Base-by-base conservation (phyloP, 2,888 invertebrate species). In the Priocnemis perturbator region DNA sequence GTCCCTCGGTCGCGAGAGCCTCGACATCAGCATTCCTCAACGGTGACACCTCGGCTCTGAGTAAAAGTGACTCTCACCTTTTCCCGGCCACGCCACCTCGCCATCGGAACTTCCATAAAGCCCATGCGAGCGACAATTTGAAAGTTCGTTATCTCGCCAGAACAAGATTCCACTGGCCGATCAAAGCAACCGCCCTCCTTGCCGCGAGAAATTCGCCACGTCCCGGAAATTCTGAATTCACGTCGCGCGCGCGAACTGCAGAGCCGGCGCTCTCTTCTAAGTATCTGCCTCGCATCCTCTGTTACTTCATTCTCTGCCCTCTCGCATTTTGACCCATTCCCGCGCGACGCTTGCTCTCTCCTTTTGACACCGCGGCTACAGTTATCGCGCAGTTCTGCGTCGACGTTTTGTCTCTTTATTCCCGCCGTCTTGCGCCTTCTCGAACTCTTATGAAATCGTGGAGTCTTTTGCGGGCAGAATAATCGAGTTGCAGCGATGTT, bases 171-270 rank as follows among this genome's bases (percentile, higher is more conserved):
- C 55, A 52, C 19, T 63, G 56, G 48, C 59, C 60, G 61, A 59
- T 64, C 61, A 61, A 26, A 55, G 61, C 45, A 59, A 63, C 58
- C 56, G n/a, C 62, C 30, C 50, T 58, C 56, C 57, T 45, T 30
- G 60, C 26, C 64, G 60, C 56, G 69, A 60, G 64, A 71, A 67
- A 72, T 75, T 71, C 68, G 52, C 64, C 69, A 57, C 67, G 67
- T 65, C 64, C 66, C 62, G 67, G 69, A 71, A 78, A 78, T 76
- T 78, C 78, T 56, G 65, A 58, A 73, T 79, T 71, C 77, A 69
- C 59, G 55, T 58, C 67, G 60, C 58, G 62, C 69, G 17, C 19
- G 67, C 59, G 64, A 65, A 67, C 58, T 69, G 71, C 71, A 61
- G 63, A 71, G 64, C 55, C 64, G 61, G 60, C 65, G 60, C 66